Evolutionary conservation across 2,797 vertebrate species (phyloP).

Genomic region (Myotis findleyi): DNA sequence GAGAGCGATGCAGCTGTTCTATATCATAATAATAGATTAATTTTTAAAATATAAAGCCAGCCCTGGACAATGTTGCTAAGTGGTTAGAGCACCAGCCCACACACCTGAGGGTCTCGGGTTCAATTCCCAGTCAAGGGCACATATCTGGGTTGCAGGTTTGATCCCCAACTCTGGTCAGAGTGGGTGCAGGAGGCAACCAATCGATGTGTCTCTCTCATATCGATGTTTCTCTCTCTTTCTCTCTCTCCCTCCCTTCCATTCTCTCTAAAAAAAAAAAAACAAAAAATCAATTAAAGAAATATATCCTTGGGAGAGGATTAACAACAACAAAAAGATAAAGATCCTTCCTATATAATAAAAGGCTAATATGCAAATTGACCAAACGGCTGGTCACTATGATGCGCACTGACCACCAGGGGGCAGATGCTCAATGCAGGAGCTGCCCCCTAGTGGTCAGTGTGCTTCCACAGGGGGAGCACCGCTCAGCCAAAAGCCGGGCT

Average conservation of each 20-base stretch:
- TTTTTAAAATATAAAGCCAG: background rate
- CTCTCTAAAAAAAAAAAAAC: too few species aligned
- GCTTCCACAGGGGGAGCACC: too few species aligned
- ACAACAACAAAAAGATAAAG: background rate
- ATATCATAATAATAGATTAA: background rate
- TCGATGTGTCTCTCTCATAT: background rate
- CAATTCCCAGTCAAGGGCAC: background rate
- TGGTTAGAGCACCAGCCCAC: background rate
- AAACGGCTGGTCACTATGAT: too few species aligned
- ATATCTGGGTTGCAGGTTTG: background rate
- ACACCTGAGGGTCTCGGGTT: background rate
- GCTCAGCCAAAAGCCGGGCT: too few species aligned
- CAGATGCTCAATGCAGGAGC: too few species aligned
- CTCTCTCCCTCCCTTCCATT: too few species aligned
- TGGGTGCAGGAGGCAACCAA: background rate
- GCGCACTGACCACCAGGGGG: too few species aligned
- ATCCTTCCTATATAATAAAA: too few species aligned
- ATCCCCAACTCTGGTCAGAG: background rate
- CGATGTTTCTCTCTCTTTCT: background rate
- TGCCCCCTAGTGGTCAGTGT: too few species aligned
- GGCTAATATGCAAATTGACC: too few species aligned
- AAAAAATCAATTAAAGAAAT: too few species aligned
- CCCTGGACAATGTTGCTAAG: background rate
- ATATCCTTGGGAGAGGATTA: background rate
- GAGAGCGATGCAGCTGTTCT: background rate